Evolutionary conservation across 2,113 vertebrate species (phyloP).

Genomic region (Aviceda subcristata): DNA sequence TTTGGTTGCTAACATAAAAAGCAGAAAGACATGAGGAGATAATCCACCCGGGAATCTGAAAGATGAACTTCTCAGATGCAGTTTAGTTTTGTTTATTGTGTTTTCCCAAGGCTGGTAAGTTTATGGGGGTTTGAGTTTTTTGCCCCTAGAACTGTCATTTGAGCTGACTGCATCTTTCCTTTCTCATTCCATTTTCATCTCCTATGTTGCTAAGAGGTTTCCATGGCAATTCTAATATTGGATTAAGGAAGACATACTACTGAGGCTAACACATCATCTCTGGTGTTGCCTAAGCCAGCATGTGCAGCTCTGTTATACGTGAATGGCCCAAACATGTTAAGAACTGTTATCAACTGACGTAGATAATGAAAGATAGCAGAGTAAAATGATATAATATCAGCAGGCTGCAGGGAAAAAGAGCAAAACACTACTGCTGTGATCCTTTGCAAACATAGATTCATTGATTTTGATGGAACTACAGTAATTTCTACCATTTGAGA

Average conservation of each 20-base stretch:
- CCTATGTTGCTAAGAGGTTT: conserved; percentile 41
- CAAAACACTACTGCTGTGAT: background rate
- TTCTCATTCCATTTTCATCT: background rate
- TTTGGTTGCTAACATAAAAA: background rate
- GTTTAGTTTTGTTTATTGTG: background rate
- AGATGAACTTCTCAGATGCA: background rate
- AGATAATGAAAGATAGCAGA: background rate
- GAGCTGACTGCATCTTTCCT: background rate
- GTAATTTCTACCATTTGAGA: background rate
- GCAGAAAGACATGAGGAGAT: background rate
- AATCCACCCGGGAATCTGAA: background rate
- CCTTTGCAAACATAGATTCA: background rate
- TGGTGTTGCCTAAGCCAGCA: background rate
- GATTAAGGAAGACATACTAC: background rate
- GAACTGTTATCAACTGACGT: background rate
- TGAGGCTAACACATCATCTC: background rate
- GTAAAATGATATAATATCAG: background rate
- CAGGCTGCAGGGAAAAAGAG: background rate
- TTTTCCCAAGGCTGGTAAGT: background rate
- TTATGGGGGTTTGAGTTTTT: background rate
- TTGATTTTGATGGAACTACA: background rate
- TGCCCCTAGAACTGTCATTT: background rate
- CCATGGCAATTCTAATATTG: conserved; percentile 45
- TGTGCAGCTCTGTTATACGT: background rate
- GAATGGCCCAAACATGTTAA: background rate